phyloP scores from a whole-genome alignment of 2,113 vertebrate genomes.

The Tursiops truncatus region DNA sequence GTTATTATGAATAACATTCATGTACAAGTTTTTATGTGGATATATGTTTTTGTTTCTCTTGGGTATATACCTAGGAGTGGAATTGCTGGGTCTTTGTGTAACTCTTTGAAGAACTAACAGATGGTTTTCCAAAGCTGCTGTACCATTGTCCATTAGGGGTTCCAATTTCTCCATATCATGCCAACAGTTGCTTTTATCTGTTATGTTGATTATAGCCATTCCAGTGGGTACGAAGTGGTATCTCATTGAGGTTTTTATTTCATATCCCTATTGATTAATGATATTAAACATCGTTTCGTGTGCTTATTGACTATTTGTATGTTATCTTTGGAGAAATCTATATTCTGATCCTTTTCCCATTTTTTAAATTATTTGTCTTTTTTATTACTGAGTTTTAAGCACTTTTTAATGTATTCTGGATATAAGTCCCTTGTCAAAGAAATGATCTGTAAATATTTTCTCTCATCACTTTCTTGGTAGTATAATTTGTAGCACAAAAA shows the following conservation, averaged over 20 bases:
- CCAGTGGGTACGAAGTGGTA: not conserved
- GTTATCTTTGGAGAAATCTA: not conserved
- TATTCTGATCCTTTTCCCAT: not conserved
- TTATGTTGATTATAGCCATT: not conserved
- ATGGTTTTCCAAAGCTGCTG: not conserved
- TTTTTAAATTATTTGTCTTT: not conserved
- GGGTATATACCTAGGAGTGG: not conserved
- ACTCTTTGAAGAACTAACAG: not conserved
- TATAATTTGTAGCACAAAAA: not conserved
- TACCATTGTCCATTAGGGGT: not conserved
- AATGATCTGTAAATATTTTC: not conserved
- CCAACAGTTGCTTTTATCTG: not conserved
- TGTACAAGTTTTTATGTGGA: not conserved
- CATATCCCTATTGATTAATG: not conserved
- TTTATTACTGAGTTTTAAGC: not conserved
- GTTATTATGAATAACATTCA: not conserved
- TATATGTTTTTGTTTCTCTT: not conserved
- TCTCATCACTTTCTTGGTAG: not conserved
- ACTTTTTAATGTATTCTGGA: not conserved
- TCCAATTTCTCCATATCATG: not conserved
- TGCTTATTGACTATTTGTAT: not conserved
- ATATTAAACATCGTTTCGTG: not conserved
- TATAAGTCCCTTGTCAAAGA: not conserved
- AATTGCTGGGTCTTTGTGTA: not conserved
- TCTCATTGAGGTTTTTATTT: not conserved